phyloP scores from a whole-genome alignment of 2,797 vertebrate genomes.

The Periophthalmus magnuspinnatus region DNA sequence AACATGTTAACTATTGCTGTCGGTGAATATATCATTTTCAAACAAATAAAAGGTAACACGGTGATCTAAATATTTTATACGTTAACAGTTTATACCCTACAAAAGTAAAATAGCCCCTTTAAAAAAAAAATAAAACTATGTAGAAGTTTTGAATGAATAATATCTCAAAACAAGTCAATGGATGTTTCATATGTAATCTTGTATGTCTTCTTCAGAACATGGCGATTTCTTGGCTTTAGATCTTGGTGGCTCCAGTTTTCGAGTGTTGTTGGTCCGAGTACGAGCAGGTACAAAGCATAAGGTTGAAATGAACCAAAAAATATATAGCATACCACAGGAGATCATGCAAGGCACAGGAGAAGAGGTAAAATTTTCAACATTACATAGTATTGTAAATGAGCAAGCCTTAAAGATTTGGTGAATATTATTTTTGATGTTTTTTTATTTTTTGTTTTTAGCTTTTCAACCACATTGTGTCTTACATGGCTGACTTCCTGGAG shows the following conservation, averaged over 20 bases:
- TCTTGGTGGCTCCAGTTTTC: conserved; percentile 94
- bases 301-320: conserved; percentile 97
- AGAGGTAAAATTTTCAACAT: conserved; percentile 77
- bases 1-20: too few species aligned
- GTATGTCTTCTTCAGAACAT: conserved; percentile 76
- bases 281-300: conserved; percentile 79
- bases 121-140: too few species aligned
- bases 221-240: conserved; percentile 94
- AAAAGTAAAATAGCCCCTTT: too few species aligned
- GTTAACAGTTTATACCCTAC: too few species aligned
- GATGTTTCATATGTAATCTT: neutral
- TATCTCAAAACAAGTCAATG: neutral
- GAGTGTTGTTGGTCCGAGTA: conserved; percentile 89
- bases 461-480: conserved; percentile 91
- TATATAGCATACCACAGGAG: conserved; percentile 90
- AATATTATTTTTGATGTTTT: neutral
- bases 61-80: too few species aligned
- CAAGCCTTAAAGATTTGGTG: neutral
- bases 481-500: conserved; percentile 91
- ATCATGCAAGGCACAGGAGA: conserved; percentile 92
- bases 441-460: conserved; percentile 76
- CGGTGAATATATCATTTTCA: too few species aligned
- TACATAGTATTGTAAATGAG: too few species aligned
- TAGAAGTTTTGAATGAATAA: too few species aligned
- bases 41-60: too few species aligned